These are phyloP conservation scores for Megaustenia siamemsis DNA, from an alignment of 2,888 invertebrate species.

Conservation along the genomic window DNA sequence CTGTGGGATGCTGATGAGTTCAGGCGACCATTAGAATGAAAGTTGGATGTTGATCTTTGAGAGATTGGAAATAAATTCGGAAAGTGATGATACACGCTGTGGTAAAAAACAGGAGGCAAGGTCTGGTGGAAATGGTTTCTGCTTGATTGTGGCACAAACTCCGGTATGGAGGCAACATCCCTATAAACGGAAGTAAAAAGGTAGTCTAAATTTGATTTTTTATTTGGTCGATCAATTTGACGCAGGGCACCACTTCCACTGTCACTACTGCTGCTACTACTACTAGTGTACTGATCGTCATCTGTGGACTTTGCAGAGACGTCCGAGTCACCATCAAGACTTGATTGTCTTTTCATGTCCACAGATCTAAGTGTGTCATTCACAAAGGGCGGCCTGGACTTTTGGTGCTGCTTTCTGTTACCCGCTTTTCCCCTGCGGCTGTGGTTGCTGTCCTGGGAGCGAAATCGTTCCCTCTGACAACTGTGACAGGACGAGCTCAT, in stretches of 20 bases:
- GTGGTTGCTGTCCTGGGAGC: constrained; percentile 47
- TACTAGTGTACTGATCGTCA: constrained; percentile 53
- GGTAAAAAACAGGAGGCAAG: constrained; percentile 1
- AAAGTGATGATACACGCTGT: neutral
- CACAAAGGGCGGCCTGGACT: constrained; percentile 74
- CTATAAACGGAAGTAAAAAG: constrained; percentile 27
- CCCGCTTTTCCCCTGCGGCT: constrained; percentile 58
- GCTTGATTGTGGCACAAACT: constrained; percentile 49
- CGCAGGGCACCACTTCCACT: neutral
- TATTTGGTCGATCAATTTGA: neutral
- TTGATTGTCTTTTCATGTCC: constrained; percentile 63
- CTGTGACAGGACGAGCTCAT: constrained; percentile 72
- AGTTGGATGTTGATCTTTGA: constrained; percentile 23
- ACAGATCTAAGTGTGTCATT: constrained; percentile 72
- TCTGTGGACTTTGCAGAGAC: constrained; percentile 56
- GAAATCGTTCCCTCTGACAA: constrained; percentile 72
- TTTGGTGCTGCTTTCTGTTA: constrained; percentile 61
- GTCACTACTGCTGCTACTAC: neutral
- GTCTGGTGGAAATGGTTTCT: constrained; percentile 32
- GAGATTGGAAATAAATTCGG: constrained; percentile 26
- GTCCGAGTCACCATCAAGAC: constrained; percentile 60
- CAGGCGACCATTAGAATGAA: constrained; percentile 19
- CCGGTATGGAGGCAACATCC: constrained; percentile 56
- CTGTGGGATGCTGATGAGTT: constrained; percentile 70
- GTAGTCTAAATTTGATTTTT: neutral